Base-by-base conservation (phyloP, 2,797 vertebrate genomes). In the Lemur catta region DNA sequence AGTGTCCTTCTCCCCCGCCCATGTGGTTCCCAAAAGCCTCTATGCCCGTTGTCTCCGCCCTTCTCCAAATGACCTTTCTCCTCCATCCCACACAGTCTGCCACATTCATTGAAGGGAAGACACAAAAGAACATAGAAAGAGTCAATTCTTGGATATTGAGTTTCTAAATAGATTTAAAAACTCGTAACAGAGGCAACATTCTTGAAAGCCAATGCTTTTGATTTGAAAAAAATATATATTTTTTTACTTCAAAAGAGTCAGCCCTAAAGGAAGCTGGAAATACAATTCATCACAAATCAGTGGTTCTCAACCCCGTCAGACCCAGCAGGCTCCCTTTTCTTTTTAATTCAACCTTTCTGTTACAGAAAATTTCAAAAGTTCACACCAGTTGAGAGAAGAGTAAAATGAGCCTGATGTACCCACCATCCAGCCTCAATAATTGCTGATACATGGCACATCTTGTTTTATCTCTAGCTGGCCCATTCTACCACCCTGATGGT, bases 191-290 rank as follows among this genome's bases (percentile, higher is more conserved):
- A 87, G 55, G 61, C 61, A 76, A 78, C 84, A 43, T 46, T 80
- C 79, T 92, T 79, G 79, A 80, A 89, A 92, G n/a, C 6, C 72
- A 94, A 65, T 50, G 55, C 72, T 84, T 96, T 92, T 78, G 79
- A 72, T 92, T 65, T 52, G 71, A 79, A 91, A 38, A 48, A 48
- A 35, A 22, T 78, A 35, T 74, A 26, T 50, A 80, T 86, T 41
- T 50, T 82, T 61, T 82, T 48, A 80, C 52, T 92, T 91, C 43
- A 76, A 75, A 92, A 84, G 72, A 57, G 26, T 65, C 75, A 86
- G 20, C 35, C 41, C 76, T 59, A 52, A 82, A 67, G 67, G 85
- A 72, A 94, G 43, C 76, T 91, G 57, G 46, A 75, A 71, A 65
- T 41, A 84, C 6, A 74, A n/a, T 79, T 95, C 75, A 57, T 41